A percentile compares a stretch with the other conserved stretches of the same genome.
Evolutionary conservation across 2,888 invertebrate genomes (phyloP).

Genomic region (Apodemia mormo): DNA sequence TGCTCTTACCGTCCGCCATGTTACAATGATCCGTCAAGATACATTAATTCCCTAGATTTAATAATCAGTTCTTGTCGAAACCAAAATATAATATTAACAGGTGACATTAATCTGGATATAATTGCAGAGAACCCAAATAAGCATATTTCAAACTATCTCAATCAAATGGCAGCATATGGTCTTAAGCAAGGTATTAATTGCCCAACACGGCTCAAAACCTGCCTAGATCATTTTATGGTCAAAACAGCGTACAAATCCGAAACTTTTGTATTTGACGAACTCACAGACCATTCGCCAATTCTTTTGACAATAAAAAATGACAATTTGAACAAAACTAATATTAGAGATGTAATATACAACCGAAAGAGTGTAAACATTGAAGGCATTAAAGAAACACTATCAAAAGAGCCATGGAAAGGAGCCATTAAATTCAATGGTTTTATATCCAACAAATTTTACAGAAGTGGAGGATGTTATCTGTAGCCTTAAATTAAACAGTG

Average conservation of each 20-base stretch:
- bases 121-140: constrained; percentile 10
- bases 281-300: background rate
- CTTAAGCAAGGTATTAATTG: background rate
- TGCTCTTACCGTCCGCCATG: constrained; percentile 2
- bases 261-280: background rate
- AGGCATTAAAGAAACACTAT: background rate
- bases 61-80: constrained; percentile 2
- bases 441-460: background rate
- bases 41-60: background rate
- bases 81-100: constrained; percentile 20
- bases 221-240: background rate
- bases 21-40: background rate
- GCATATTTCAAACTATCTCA: constrained; percentile 19
- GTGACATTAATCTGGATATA: constrained; percentile 30
- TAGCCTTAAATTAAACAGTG: background rate
- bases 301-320: background rate
- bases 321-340: background rate
- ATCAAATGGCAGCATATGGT: constrained; percentile 4
- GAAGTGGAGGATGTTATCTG: constrained; percentile 6
- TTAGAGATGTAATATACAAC: background rate
- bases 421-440: background rate
- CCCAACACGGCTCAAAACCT: background rate
- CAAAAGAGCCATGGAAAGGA: background rate
- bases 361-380: background rate
- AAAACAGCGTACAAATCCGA: background rate